Evolutionary conservation across 2,888 invertebrate genomes (phyloP).

Genomic region (Lasioglossum malachurum): DNA sequence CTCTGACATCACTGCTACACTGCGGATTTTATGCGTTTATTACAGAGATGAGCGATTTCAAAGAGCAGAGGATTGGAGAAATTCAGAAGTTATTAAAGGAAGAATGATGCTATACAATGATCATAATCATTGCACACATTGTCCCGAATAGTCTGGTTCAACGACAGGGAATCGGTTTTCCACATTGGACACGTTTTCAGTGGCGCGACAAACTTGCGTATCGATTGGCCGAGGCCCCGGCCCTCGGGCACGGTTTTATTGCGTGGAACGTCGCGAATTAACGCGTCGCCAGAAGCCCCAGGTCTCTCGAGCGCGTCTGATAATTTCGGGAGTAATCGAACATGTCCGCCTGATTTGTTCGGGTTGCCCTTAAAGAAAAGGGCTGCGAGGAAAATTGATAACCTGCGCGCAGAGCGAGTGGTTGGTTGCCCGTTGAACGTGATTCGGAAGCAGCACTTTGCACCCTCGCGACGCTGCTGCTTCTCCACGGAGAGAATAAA

Average conservation of each 20-base stretch:
- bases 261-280: constrained; percentile 14
- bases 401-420: not conserved
- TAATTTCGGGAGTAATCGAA: not conserved
- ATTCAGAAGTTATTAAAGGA: not conserved
- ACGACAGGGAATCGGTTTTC: not conserved
- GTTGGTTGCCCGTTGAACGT: not conserved
- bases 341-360: not conserved
- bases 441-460: constrained; percentile 5
- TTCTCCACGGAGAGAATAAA: not conserved
- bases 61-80: not conserved
- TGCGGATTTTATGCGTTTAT: not conserved
- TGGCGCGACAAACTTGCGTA: constrained; percentile 9
- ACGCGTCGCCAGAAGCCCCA: not conserved
- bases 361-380: not conserved
- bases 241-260: constrained; percentile 17
- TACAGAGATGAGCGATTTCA: accelerated
- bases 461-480: not conserved
- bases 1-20: not conserved
- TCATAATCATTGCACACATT: not conserved
- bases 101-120: not conserved
- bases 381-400: not conserved
- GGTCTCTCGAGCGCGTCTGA: not conserved
- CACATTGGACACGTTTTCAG: constrained; percentile 17
- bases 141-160: not conserved
- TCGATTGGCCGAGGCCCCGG: constrained; percentile 8